phyloP scores from a whole-genome alignment of 92 coral and sea anemone genomes.

The Muricea muricata region DNA sequence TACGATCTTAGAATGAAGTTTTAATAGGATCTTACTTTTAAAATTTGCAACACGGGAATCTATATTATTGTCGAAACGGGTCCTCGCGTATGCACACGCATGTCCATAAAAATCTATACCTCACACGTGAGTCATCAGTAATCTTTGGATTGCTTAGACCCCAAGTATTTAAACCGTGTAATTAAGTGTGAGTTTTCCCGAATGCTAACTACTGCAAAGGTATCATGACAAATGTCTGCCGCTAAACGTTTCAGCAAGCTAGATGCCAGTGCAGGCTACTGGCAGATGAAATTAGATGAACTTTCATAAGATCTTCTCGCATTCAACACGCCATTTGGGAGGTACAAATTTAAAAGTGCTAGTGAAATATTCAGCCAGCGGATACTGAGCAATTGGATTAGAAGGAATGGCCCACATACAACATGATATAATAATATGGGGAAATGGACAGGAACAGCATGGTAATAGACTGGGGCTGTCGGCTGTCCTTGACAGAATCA shows the following conservation, averaged over 20 bases:
- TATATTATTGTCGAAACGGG: too few relatives aligned
- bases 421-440: constrained; percentile 48
- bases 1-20: too few relatives aligned
- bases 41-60: too few relatives aligned
- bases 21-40: too few relatives aligned
- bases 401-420: constrained; percentile 42
- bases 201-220: constrained; percentile 33
- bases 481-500: constrained; percentile 3
- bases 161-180: not conserved
- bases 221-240: constrained; percentile 29
- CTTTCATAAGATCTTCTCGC: constrained; percentile 8
- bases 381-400: constrained; percentile 12
- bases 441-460: constrained; percentile 33
- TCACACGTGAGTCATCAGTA: too few relatives aligned
- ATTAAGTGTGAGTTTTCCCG: constrained; percentile 15
- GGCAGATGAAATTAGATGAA: constrained; percentile 2
- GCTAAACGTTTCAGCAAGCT: constrained; percentile 34
- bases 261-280: constrained; percentile 29
- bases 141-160: constrained; percentile 8
- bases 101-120: too few relatives aligned
- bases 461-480: constrained; percentile 29
- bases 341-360: constrained; percentile 47
- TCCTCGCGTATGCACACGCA: too few relatives aligned
- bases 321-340: constrained; percentile 6
- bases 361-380: constrained; percentile 40